Base-by-base conservation (phyloP, 1,140 invertebrate genomes). In the Varroa destructor region DNA sequence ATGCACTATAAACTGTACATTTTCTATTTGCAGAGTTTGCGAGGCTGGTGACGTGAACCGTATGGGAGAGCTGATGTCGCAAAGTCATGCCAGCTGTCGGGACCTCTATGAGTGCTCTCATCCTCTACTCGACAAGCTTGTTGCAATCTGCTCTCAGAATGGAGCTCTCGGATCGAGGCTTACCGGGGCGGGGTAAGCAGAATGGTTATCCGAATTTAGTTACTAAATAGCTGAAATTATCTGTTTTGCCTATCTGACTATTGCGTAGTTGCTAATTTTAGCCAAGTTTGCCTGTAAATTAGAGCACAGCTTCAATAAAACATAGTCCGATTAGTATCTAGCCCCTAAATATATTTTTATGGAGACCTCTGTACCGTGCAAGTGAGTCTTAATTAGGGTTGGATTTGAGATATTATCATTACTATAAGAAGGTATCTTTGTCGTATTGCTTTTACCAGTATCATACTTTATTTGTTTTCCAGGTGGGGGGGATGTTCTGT, bases 401-500 rank as follows among this genome's bases (percentile, higher is more conserved):
- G n/a, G 1, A 36, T 43, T 43, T 1, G 6, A 37, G 40, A 37
- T 56, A 40, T 67, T 56, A 10, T 55, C 46, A 51, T 71, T 5
- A 43, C 55, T 42, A 12, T 25, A 56, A 71, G 37, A 56, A 25
- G 25, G 25, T 25, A 25, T 25, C 6, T 12, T 3, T 58, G 46
- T 51, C 46, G 46, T 8, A 3, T 8, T 51, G 46, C 46, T 57
- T 10, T 10, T 12, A 42, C 37, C 10, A 58, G 42, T 37, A 40
- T 40, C 55, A 12, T 40, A 0, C 43, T 70, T 70, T 64, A 57
- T 76, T 71, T 55, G 10, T 72, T 74, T 79, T 79, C 10, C 76
- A 91, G 90, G 37, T 97, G 95, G 95, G 95, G 95, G 37, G 95
- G 95, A 1, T 97, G 93, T 80, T 85, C 89, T 72, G 91, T 98